Evolutionary conservation across 2,797 vertebrate species (phyloP).

Genomic region (Phrynocephalus forsythii): DNA sequence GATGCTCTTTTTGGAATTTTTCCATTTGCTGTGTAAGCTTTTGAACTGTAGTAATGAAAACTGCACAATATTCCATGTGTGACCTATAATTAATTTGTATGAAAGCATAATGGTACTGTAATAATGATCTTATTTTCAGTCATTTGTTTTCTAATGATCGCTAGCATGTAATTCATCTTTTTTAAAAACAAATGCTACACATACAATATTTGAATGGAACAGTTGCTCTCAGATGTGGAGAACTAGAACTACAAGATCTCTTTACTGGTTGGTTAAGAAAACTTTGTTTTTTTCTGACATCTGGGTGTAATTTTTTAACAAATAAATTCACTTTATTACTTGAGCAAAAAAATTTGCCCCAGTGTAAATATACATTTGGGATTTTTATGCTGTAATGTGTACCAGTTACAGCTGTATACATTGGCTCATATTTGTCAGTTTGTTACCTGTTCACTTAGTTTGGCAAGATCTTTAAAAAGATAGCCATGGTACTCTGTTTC

Average conservation of each 20-base stretch:
- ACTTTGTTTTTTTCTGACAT: background rate
- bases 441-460: too few species aligned
- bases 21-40: background rate
- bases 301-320: too few species aligned
- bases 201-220: background rate
- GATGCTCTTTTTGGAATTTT: background rate
- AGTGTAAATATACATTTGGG: too few species aligned
- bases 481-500: too few species aligned
- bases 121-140: background rate
- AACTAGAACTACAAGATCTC: background rate
- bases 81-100: background rate
- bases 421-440: too few species aligned
- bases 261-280: background rate
- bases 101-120: background rate
- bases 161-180: background rate
- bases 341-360: too few species aligned
- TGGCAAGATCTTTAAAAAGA: too few species aligned
- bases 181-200: background rate
- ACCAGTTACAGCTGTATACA: too few species aligned
- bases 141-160: background rate
- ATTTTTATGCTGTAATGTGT: too few species aligned
- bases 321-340: too few species aligned
- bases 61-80: background rate
- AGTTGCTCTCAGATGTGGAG: background rate
- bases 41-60: background rate